Base-by-base conservation (phyloP, 2,888 invertebrate genomes). In the Timema cristinae region DNA sequence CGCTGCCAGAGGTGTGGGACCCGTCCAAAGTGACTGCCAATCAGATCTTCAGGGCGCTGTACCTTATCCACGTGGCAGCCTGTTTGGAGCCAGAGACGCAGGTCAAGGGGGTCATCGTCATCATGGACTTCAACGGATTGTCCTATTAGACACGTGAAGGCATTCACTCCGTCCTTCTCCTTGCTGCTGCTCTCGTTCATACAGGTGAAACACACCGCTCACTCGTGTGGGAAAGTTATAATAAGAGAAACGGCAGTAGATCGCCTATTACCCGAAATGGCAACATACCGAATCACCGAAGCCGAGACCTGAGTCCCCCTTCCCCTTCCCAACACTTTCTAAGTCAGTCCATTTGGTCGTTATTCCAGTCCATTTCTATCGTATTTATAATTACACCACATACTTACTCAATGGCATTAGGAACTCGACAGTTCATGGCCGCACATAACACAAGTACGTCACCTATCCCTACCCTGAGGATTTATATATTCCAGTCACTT, bases 51-150 rank as follows among this genome's bases (percentile, higher is more conserved):
- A 85, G 91, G 75, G 83, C 93, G 78, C 90, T 94, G 80, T 94
- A 93, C 81, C 83, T 93, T 77, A 88, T 94, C 75, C 94, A 94
- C 80, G 86, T 90, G 78, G 89, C 90, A 0, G 92, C 94, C n/a
- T 85, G 91, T 78, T 78, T 89, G 75, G 92, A 92, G 80, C 90
- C 90, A 0, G 91, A 91, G 82, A 90, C 91, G 0, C 77, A 85
- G 81, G 88, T 94, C n/a, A 86, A 88, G 54, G 94, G 94, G 32
- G 89, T 88, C 7, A 90, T 94, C 10, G 92, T 93, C 32, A 84
- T 94, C 74, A 92, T 94, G 91, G 93, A 94, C 81, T 94, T 92
- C 80, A 86, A 92, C 76, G 89, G 90, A 8, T 84, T 94, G 79
- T 87, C 32, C 89, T 8, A 90, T 91, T 89, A 87, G 88, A 79